Conservation (phyloP, 2,888 invertebrate species). For the Lamproptera curius region DNA sequence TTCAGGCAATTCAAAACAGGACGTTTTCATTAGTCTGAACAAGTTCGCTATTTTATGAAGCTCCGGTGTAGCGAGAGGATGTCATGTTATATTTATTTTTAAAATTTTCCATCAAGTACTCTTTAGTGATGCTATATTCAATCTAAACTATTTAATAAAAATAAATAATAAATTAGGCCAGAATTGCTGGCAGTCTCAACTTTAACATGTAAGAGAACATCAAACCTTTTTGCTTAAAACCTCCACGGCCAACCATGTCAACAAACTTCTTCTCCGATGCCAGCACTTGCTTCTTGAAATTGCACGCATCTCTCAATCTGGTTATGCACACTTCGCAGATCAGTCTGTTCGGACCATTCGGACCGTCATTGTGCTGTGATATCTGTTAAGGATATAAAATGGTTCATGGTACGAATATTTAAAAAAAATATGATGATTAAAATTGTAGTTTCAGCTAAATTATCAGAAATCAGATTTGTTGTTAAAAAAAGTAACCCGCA, state of each 20-base stretch:
- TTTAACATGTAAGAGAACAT: neutral
- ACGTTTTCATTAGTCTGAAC: too few relatives aligned
- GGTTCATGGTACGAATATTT: too few relatives aligned
- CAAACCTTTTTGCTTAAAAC: constrained; percentile 51
- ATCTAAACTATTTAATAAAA: neutral
- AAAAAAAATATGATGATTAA: too few relatives aligned
- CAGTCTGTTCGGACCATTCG: constrained; percentile 61
- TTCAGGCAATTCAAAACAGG: too few relatives aligned
- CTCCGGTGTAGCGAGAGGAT: neutral
- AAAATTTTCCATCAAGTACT: neutral
- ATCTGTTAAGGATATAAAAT: constrained; percentile 50
- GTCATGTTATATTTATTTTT: neutral
- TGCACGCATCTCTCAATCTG: constrained; percentile 62
- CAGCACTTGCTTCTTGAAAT: constrained; percentile 69
- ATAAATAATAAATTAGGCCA: too few relatives aligned
- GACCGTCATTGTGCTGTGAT: constrained; percentile 64
- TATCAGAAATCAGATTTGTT: too few relatives aligned
- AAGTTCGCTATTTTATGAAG: too few relatives aligned
- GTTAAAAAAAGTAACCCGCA: too few relatives aligned
- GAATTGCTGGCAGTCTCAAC: neutral
- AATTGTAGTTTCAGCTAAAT: too few relatives aligned
- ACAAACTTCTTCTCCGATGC: constrained; percentile 66
- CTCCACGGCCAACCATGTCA: constrained; percentile 62
- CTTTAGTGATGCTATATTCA: neutral
- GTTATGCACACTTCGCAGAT: constrained; percentile 73